These are phyloP conservation scores for Nasonia vitripennis DNA, from an alignment of 1,140 invertebrate genomes.

Conservation along the genomic window DNA sequence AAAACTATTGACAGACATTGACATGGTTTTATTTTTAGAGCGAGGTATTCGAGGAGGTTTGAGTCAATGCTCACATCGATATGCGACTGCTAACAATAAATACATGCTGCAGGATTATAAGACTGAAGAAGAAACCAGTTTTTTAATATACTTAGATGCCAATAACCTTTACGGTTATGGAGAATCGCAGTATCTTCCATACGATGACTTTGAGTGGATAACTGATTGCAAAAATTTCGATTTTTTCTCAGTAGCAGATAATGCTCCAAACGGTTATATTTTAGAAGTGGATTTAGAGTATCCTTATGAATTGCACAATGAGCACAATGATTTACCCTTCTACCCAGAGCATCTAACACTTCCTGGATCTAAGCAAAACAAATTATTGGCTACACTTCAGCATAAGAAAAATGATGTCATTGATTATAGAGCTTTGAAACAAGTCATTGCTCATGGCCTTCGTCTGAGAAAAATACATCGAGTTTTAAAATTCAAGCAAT, in stretches of 20 bases:
- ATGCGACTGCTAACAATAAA: no score
- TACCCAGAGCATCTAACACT: conserved; percentile 64
- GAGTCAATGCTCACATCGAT: no score
- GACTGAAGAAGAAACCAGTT: conserved; percentile 61
- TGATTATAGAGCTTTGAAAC: conserved; percentile 74
- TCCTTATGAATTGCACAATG: conserved; percentile 72
- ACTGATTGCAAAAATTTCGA: conserved; percentile 50
- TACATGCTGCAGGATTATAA: no score
- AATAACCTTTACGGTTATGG: conserved; percentile 78
- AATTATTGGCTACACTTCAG: conserved; percentile 66
- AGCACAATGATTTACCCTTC: conserved; percentile 74
- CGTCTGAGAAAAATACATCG: conserved; percentile 73
- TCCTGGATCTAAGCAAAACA: conserved; percentile 48
- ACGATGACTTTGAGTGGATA: conserved; percentile 71
- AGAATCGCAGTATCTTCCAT: conserved; percentile 38
- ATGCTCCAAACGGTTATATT: conserved; percentile 72
- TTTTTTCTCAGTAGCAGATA: conserved; percentile 53
- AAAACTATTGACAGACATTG: no score
- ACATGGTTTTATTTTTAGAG: no score
- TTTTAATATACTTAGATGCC: conserved; percentile 73
- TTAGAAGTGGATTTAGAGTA: conserved; percentile 68
- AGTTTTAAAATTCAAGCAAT: conserved; percentile 75
- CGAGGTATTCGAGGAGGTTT: no score
- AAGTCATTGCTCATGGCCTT: conserved; percentile 69
- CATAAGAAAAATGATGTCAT: conserved; percentile 73